Percentiles rank a stretch among this genome's conserved stretches.
These are phyloP conservation scores for Drosophila eohydei DNA, from an alignment of 2,888 invertebrate species.

Conservation along the genomic window DNA sequence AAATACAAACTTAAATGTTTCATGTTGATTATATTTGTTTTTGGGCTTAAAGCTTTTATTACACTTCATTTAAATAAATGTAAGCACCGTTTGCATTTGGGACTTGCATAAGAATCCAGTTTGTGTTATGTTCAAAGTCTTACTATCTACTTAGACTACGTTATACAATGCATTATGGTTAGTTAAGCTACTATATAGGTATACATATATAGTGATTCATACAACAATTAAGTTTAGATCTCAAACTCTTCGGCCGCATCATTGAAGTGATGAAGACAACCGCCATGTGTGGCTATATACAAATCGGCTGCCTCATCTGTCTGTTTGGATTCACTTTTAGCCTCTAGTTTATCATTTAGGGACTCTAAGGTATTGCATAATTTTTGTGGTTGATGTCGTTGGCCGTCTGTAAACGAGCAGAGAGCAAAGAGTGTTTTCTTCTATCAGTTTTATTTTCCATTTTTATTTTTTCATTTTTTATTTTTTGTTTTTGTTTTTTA, in stretches of 20 bases:
- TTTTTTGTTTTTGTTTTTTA: slow-evolving; percentile 12
- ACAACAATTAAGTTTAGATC: slow-evolving; percentile 44
- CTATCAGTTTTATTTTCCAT: slow-evolving; percentile 53
- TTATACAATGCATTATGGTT: slow-evolving; percentile 64
- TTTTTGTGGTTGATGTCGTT: slow-evolving; percentile 45
- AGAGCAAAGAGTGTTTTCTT: slow-evolving; percentile 64
- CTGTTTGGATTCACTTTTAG: slow-evolving; percentile 43
- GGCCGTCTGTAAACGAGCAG: slow-evolving; percentile 74
- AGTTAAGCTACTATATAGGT: slow-evolving; percentile 24
- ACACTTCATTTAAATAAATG: slow-evolving; percentile 44
- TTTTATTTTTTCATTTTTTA: slow-evolving; percentile 22
- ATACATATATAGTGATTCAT: slow-evolving; percentile 25
- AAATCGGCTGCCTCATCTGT: slow-evolving; percentile 68
- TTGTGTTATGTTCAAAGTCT: slow-evolving; percentile 54
- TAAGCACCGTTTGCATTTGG: slow-evolving; percentile 57
- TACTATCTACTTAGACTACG: slow-evolving; percentile 49
- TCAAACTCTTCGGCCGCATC: slow-evolving; percentile 63
- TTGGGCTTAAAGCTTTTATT: slow-evolving; percentile 60
- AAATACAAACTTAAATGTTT: not conserved
- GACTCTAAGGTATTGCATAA: slow-evolving; percentile 43
- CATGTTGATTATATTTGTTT: slow-evolving; percentile 4
- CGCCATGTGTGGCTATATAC: slow-evolving; percentile 80
- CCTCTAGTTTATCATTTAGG: slow-evolving; percentile 49
- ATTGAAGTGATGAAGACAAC: slow-evolving; percentile 70
- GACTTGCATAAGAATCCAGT: slow-evolving; percentile 30